Evolutionary conservation across 2,113 vertebrate genomes (phyloP), one percentile per base, ranked within the genome.

Genomic region (Tetrax tetrax): DNA sequence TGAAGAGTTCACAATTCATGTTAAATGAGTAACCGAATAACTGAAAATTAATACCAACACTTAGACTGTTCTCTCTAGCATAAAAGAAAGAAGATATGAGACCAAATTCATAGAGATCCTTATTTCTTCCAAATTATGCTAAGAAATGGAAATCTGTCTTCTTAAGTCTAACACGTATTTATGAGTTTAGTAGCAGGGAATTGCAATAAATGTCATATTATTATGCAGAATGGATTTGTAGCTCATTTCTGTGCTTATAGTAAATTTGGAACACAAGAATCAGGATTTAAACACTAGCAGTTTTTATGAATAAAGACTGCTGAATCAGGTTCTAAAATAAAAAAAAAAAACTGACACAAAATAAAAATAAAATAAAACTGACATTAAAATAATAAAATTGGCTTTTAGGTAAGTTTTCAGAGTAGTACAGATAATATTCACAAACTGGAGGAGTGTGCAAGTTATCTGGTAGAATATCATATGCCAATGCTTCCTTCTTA

Each of bases 401-500:
- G 9, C 2, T 72, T 90, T 90, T 63, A 56, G 7, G 13, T 65
- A 78, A 79, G 6, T 47, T 88, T 86, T 72, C 12, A 63, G 50
- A 71, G 18, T 63, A 50, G 23, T 63, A 48, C 0, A 2, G 21
- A 23, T 57, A 88, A 90, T n/a, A 53, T 78, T 87, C 51, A 90
- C 24, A 96, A 86, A 84, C 33, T 71, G 38, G 25, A 33, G 16
- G 88, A 95, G 63, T 59, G 68, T 87, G 59, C 94, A 90, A 95
- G 37, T 91, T 97, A 80, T 91, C 89, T 96, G 61, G 51, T 96
- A 91, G 95, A 97, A 96, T 96, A 97, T 96, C 72, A 77, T 78
- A 88, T 96, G 93, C 90, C 80, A 94, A 75, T 84, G 84, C 95
- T 98, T 98, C 96, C 97, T 97, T 95, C 96, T 98, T 97, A 97